Conservation (phyloP, 2,113 vertebrate genomes). For the Tachycineta bicolor region DNA sequence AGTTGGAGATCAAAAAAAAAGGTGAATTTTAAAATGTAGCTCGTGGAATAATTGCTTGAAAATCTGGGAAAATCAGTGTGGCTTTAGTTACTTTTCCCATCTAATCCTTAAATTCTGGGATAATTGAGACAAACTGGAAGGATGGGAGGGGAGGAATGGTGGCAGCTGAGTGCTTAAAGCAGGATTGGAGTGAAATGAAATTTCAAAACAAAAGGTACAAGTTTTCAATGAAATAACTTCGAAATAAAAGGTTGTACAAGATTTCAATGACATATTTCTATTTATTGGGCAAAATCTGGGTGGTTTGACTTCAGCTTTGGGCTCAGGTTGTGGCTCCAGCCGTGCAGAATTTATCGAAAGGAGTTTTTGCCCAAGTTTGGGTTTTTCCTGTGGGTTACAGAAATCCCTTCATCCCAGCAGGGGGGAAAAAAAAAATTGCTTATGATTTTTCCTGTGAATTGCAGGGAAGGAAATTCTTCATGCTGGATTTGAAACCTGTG, state of each 20-base stretch:
- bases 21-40: background rate
- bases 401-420: background rate
- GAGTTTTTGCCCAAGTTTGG: background rate
- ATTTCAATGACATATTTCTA: background rate
- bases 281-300: background rate
- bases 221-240: no score
- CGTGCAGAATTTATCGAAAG: background rate
- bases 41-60: background rate
- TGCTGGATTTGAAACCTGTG: no score
- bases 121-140: background rate
- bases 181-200: background rate
- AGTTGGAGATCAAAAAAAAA: background rate
- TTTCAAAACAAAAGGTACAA: background rate
- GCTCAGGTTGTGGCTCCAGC: background rate
- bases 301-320: background rate
- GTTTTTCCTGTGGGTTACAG: background rate
- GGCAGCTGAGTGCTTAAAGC: background rate
- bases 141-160: background rate
- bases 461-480: no score
- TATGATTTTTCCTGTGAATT: no score
- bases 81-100: fast-evolving
- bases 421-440: no score
- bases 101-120: background rate
- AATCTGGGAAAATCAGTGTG: background rate
- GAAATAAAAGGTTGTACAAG: no score